Evolutionary conservation across 2,797 vertebrate genomes (phyloP), one percentile per base, ranked within the genome.

Genomic region (Pseudotriccus pelzelni): DNA sequence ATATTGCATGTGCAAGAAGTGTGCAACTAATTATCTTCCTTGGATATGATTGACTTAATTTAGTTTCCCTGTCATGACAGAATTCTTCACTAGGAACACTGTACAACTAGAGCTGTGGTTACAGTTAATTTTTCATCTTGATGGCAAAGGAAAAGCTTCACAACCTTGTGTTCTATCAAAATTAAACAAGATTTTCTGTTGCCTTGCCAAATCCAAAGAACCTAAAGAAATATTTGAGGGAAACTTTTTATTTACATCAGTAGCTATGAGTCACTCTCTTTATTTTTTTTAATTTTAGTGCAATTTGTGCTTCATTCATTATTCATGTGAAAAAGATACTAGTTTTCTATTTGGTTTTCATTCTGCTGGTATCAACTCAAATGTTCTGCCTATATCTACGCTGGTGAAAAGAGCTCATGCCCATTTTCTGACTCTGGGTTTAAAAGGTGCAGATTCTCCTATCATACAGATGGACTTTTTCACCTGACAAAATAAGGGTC

Each of bases 1-100:
- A 76, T 74, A 53, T 41, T 89, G 47, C n/a, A 43, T 28, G 28
- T 62, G 53, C 0, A 0, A 80, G 46, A 80, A 56, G 22, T 80
- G 58, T 89, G 75, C 70, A 82, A 11, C 56, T 92, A 76, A 73
- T 89, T 93, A 52, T 76, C 80, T 80, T 91, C 89, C 49, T 74
- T 87, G 28, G 41, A 36, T 43, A 75, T 66, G 82, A 92, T 14
- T 89, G 89, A 81, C 73, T 86, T 92, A 68, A 86, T 78, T 93
- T 83, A 34, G 49, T 84, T 89, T 66, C 12, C 20, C 27, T 81
- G 41, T 58, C 66, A 75, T 37, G 36, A 66, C 59, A 86, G 44
- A 89, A 53, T 25, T 83, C 44, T 77, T 80, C 62, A 55, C 24
- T 80, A 72, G 41, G 36, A 94, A 22, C 4, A 1, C 14, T 30